Evolutionary conservation across 2,113 vertebrate species (phyloP).

Genomic region (Phyllopteryx taeniolatus): DNA sequence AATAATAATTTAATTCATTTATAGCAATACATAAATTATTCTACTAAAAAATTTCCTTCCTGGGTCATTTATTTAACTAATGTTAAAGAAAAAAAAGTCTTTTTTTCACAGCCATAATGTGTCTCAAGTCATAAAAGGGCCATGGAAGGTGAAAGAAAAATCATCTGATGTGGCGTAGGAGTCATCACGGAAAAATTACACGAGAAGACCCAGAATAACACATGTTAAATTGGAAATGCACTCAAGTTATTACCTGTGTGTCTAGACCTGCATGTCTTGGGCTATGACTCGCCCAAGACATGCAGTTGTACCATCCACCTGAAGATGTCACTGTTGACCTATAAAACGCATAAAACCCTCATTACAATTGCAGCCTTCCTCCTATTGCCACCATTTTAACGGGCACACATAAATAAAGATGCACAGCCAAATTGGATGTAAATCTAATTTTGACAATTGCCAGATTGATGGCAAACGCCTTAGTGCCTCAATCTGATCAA

Average conservation of each 20-base stretch:
- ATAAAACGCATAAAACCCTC: slow-evolving; percentile 13
- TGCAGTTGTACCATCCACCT: slow-evolving; percentile 26
- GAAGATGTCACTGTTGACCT: slow-evolving; percentile 52
- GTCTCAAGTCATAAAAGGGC: neutral
- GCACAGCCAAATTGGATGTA: slow-evolving; percentile 10
- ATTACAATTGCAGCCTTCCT: neutral
- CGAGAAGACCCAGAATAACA: neutral
- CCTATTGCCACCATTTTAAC: neutral
- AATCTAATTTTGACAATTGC: slow-evolving; percentile 8
- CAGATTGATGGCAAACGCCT: neutral
- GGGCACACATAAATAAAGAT: slow-evolving; percentile 17
- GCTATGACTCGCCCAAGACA: neutral
- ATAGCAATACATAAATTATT: neutral
- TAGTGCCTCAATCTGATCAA: neutral
- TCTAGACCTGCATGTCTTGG: neutral
- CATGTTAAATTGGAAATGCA: slow-evolving; percentile 1
- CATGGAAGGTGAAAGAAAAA: neutral
- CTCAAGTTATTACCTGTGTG: neutral
- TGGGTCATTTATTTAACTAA: neutral
- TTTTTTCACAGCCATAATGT: neutral
- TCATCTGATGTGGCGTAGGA: neutral
- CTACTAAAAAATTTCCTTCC: neutral
- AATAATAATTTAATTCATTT: neutral
- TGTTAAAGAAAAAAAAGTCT: neutral
- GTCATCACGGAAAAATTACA: neutral